Conservation (phyloP, 2,888 invertebrate genomes). For the Limnephilus rhombicus region DNA sequence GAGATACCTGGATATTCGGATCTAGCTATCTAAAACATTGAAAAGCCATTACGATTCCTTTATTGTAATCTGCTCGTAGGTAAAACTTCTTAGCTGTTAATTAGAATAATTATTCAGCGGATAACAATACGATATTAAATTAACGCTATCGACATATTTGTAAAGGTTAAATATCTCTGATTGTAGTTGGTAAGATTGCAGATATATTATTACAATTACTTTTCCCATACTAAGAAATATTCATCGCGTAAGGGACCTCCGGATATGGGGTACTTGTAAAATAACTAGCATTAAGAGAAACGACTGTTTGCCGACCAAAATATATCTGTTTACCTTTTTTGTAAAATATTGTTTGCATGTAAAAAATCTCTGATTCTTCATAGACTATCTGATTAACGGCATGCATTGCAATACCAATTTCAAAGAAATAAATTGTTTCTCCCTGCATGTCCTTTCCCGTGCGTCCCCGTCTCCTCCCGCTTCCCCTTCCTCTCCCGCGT, state of each 20-base stretch:
- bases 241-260: neutral
- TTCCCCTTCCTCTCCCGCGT: too few species aligned
- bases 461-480: too few species aligned
- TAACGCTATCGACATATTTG: neutral
- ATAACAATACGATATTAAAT: slow-evolving; percentile 1
- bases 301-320: too few species aligned
- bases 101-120: neutral
- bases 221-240: neutral
- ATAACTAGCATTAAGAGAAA: too few species aligned
- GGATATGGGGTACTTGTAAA: neutral
- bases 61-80: neutral
- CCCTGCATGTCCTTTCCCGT: too few species aligned
- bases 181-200: neutral
- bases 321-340: too few species aligned
- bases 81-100: neutral
- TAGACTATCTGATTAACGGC: too few species aligned
- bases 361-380: too few species aligned
- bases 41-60: neutral
- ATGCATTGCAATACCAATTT: too few species aligned
- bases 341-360: too few species aligned
- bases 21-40: neutral
- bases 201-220: neutral
- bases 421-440: too few species aligned
- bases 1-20: neutral
- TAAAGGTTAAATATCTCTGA: neutral